Base-by-base conservation (phyloP, 2,113 vertebrate species). In the Triplophysa rosa region DNA sequence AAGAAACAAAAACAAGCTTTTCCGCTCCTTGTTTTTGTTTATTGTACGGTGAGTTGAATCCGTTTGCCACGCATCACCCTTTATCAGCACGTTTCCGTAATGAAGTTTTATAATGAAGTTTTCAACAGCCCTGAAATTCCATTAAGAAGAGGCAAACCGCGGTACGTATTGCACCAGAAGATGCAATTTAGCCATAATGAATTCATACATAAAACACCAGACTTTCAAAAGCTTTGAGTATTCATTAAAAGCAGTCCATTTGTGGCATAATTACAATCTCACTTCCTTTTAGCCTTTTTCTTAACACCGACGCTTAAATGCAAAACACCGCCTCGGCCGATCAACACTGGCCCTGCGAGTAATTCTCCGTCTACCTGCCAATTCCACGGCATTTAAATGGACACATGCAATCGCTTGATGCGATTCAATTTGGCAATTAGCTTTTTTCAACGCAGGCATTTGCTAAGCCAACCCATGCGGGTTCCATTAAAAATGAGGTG, bases 51-150 rank as follows among this genome's bases (percentile, higher is more conserved):
- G 1, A 59, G 59, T 42, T 59, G n/a, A 59, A 72, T 59, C 21
- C n/a, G 69, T 42, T 42, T 59, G 33, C n/a, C 54, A 59, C 33
- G 13, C 54, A 61, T 72, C n/a, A 59, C 58, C 33, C 67, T 80
- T 72, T 65, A 80, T 72, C 58, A 54, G 45, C 26, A 0, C n/a
- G 49, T 56, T 72, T 67, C 66, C 45, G 33, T 81, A 81, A 81
- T 81, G 64, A 58, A 65, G 70, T 80, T 75, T 73, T 80, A 40
- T 80, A 80, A 81, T 67, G 71, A 75, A 67, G 54, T 81, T 81
- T 81, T 76, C 58, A 54, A n/a, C 54, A 17, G 80, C 66, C 65
- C 21, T 14, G 80, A 65, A 80, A 72, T 72, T 80, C 61, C 78
- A 80, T 81, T 81, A 68, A 81, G 73, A 42, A 45, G 65, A 56